Evolutionary conservation across 2,113 vertebrate species (phyloP).

Genomic region (Perca flavescens): DNA sequence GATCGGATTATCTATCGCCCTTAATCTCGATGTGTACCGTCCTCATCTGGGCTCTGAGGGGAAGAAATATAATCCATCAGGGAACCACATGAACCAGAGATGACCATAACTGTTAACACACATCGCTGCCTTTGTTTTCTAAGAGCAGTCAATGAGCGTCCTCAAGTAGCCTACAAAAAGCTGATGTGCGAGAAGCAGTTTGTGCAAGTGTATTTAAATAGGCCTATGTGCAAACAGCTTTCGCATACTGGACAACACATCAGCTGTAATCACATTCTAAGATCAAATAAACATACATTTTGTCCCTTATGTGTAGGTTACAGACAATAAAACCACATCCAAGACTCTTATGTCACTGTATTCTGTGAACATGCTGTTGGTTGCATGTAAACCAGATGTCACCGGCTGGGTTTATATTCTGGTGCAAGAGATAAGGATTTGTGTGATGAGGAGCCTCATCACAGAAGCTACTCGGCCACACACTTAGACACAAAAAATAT

Average conservation of each 20-base stretch:
- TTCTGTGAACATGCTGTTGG: conserved; percentile 16
- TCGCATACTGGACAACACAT: not conserved
- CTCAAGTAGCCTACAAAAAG: not conserved
- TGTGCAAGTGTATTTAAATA: not conserved
- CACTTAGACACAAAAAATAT: conserved; percentile 39
- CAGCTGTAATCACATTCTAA: not conserved
- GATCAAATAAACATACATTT: not conserved
- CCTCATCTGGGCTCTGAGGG: conserved; percentile 65
- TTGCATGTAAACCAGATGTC: conserved; percentile 76
- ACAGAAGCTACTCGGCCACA: conserved; percentile 53
- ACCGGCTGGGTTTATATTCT: conserved; percentile 59
- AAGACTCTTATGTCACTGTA: conserved; percentile 28
- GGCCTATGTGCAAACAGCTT: not conserved
- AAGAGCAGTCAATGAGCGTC: not conserved
- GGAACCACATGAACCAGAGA: conserved; percentile 43
- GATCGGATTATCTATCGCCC: conserved; percentile 79
- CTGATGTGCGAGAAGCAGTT: not conserved
- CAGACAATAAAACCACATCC: conserved; percentile 13
- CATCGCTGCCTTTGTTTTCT: not conserved
- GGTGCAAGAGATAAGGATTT: conserved; percentile 58
- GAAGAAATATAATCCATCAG: conserved; percentile 69
- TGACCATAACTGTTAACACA: not conserved
- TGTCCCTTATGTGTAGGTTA: conserved; percentile 31
- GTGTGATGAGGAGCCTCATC: conserved; percentile 61
- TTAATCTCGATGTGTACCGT: conserved; percentile 79